Conservation (phyloP, 2,797 vertebrate genomes). For the Gymnoscopelus braueri region DNA sequence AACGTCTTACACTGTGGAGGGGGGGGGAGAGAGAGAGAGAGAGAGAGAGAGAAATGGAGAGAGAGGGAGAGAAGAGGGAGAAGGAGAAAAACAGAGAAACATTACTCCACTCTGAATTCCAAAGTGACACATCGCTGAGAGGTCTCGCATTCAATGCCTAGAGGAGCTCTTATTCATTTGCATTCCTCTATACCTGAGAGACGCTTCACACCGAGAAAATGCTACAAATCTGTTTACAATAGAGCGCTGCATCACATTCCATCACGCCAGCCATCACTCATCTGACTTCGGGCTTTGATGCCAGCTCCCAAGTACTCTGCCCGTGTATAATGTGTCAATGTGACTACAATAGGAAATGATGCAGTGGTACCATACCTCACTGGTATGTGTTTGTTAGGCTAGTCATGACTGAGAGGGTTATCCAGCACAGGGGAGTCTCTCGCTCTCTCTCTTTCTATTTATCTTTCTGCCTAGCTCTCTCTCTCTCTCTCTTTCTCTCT, state of each 20-base stretch:
- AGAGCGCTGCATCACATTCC: slow-evolving; percentile 18
- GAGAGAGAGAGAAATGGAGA: slow-evolving; percentile 10
- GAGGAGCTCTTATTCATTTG: slow-evolving; percentile 42
- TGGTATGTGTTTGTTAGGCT: slow-evolving; percentile 54
- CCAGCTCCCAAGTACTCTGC: slow-evolving; percentile 16
- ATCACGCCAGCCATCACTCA: slow-evolving; percentile 16
- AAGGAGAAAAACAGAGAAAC: neutral
- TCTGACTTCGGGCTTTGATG: slow-evolving; percentile 12
- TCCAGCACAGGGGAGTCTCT: slow-evolving; percentile 21
- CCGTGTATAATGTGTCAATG: slow-evolving; percentile 19
- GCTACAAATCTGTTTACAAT: slow-evolving; percentile 34
- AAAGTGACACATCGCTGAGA: slow-evolving; percentile 42
- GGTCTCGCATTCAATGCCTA: slow-evolving; percentile 41
- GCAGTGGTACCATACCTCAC: slow-evolving; percentile 11
- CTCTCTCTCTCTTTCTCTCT: slow-evolving; percentile 35
- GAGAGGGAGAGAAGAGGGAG: neutral
- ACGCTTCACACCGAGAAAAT: slow-evolving; percentile 34
- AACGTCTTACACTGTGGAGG: slow-evolving; percentile 89
- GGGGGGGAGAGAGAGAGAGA: neutral
- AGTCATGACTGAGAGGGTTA: slow-evolving; percentile 53
- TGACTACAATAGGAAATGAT: slow-evolving; percentile 26
- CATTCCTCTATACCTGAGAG: slow-evolving; percentile 38
- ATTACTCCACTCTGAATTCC: slow-evolving; percentile 29
- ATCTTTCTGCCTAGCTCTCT: neutral
- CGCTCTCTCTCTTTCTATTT: no score